Conservation (phyloP, 2,113 vertebrate species). For the Epinephelus fuscoguttatus region DNA sequence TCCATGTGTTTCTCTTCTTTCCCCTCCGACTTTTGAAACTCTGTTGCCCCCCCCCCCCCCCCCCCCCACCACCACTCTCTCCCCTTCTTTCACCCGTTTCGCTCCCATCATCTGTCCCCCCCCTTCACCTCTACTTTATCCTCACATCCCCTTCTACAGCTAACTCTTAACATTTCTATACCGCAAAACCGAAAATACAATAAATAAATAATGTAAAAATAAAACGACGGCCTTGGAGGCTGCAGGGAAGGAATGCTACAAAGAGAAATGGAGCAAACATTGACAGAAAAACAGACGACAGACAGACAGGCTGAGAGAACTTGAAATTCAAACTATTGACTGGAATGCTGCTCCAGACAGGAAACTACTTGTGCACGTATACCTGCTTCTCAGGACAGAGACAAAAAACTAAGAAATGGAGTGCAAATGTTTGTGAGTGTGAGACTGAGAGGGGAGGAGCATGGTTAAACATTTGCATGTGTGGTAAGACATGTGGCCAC, state of each 20-base stretch:
- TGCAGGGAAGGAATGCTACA: constrained; percentile 42
- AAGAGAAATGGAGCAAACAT: constrained; percentile 32
- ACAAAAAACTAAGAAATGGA: constrained; percentile 31
- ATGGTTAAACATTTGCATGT: constrained; percentile 74
- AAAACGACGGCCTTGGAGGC: constrained; percentile 34
- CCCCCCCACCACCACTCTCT: not conserved
- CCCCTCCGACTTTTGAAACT: not conserved
- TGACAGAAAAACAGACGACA: constrained; percentile 38
- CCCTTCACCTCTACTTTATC: constrained; percentile 20
- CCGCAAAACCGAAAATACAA: constrained; percentile 33
- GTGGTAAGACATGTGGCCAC: constrained; percentile 75
- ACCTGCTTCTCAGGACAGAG: constrained; percentile 42
- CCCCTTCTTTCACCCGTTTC: constrained; percentile 13
- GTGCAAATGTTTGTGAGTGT: constrained; percentile 42
- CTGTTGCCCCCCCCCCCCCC: constrained; percentile 13
- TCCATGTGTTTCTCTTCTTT: constrained; percentile 65
- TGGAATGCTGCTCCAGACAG: constrained; percentile 22
- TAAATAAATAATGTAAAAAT: constrained; percentile 43
- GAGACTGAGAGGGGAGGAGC: constrained; percentile 44
- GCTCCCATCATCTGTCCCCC: constrained; percentile 31
- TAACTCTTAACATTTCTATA: constrained; percentile 39
- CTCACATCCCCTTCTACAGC: constrained; percentile 31
- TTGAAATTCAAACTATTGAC: constrained; percentile 24
- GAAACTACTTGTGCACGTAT: not conserved
- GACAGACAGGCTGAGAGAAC: constrained; percentile 8